These are phyloP conservation scores for Maconellicoccus hirsutus DNA, from an alignment of 1,140 invertebrate species.

Conservation along the genomic window DNA sequence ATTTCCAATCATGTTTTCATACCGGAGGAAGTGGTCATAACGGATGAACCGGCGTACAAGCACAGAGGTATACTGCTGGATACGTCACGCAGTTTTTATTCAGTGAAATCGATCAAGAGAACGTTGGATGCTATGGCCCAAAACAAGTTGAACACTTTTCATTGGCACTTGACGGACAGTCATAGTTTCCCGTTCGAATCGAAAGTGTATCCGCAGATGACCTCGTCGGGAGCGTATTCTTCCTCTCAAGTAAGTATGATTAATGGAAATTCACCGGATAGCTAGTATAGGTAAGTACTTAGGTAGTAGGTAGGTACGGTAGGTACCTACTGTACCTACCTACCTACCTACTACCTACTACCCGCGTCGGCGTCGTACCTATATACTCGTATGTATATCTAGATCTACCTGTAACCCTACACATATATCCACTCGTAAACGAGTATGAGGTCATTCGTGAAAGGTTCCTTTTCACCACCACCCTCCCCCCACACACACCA, in stretches of 20 bases:
- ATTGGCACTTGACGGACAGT: constrained; percentile 83
- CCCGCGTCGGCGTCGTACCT: too few relatives aligned
- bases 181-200: constrained; percentile 73
- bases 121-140: constrained; percentile 69
- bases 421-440: too few relatives aligned
- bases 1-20: constrained; percentile 47
- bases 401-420: too few relatives aligned
- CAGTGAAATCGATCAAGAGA: constrained; percentile 51
- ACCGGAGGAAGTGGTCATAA: constrained; percentile 44
- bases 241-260: constrained; percentile 49
- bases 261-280: too few relatives aligned
- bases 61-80: constrained; percentile 66
- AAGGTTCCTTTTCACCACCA: too few relatives aligned
- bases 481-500: too few relatives aligned
- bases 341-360: too few relatives aligned
- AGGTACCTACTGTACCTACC: too few relatives aligned
- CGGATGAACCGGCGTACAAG: constrained; percentile 56
- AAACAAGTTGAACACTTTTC: constrained; percentile 72
- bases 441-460: too few relatives aligned
- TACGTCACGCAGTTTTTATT: constrained; percentile 60
- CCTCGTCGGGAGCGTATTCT: constrained; percentile 58
- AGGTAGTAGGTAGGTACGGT: too few relatives aligned
- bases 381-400: too few relatives aligned
- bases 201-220: constrained; percentile 50
- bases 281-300: too few relatives aligned